Percentiles rank a stretch among this genome's conserved stretches.
Conservation (phyloP, 2,797 vertebrate genomes). For the Catharus ustulatus region DNA sequence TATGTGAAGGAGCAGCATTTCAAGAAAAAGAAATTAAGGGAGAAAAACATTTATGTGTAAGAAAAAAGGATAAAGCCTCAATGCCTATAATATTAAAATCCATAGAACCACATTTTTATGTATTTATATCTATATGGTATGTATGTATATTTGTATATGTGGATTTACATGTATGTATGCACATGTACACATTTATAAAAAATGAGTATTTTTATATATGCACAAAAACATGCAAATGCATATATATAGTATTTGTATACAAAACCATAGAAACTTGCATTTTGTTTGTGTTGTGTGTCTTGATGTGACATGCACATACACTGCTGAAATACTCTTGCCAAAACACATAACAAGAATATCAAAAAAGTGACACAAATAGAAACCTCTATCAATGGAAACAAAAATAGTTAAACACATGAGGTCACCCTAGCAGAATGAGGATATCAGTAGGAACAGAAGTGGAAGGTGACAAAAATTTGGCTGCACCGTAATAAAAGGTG, state of each 20-base stretch:
- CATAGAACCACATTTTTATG: not conserved
- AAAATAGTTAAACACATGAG: not conserved
- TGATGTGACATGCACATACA: fast-evolving
- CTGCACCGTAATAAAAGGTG: not conserved
- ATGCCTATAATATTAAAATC: not conserved
- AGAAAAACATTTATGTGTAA: not conserved
- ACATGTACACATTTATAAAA: not conserved
- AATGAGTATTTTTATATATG: not conserved
- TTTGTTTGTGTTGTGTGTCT: not conserved
- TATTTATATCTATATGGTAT: not conserved
- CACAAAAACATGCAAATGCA: not conserved
- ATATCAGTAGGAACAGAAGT: not conserved
- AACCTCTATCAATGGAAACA: not conserved
- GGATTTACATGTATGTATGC: not conserved
- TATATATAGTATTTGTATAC: not conserved
- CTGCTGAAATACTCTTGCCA: not conserved
- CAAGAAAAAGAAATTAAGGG: not conserved
- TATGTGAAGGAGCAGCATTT: not conserved
- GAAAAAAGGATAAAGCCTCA: not conserved
- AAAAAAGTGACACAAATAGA: not conserved
- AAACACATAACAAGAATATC: not conserved
- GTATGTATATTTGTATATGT: not conserved
- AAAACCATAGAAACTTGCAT: not conserved
- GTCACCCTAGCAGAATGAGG: not conserved
- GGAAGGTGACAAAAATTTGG: not conserved